Percentiles rank a stretch among this genome's conserved stretches.
Conservation (phyloP, 2,113 vertebrate species). For the Raja brachyura region DNA sequence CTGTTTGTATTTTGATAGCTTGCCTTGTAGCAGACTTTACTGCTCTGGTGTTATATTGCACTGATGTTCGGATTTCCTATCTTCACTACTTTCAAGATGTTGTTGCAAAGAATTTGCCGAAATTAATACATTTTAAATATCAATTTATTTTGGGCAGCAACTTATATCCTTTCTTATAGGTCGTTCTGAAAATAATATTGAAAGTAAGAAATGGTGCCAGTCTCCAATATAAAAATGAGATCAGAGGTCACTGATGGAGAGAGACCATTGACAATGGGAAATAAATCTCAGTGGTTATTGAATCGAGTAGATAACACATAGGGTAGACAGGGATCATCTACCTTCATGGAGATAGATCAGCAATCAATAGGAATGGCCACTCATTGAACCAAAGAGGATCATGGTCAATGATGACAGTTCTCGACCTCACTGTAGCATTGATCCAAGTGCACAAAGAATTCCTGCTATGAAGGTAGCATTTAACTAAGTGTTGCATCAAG, state of each 20-base stretch:
- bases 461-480: too few species aligned
- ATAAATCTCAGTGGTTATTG: too few species aligned
- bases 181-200: background rate
- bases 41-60: background rate
- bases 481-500: too few species aligned
- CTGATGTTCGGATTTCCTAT: background rate
- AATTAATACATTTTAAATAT: background rate
- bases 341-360: background rate
- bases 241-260: background rate
- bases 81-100: background rate
- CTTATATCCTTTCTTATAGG: background rate
- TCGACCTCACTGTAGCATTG: too few species aligned
- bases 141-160: background rate
- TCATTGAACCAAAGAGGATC: background rate
- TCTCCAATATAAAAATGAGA: background rate
- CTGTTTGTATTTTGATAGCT: conserved; percentile 30
- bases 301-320: background rate
- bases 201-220: background rate
- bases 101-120: background rate
- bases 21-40: background rate
- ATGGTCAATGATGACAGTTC: background rate
- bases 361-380: background rate
- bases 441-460: too few species aligned
- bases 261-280: background rate
- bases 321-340: background rate